Conservation (phyloP, 2,113 vertebrate species). For the Camelus bactrianus region DNA sequence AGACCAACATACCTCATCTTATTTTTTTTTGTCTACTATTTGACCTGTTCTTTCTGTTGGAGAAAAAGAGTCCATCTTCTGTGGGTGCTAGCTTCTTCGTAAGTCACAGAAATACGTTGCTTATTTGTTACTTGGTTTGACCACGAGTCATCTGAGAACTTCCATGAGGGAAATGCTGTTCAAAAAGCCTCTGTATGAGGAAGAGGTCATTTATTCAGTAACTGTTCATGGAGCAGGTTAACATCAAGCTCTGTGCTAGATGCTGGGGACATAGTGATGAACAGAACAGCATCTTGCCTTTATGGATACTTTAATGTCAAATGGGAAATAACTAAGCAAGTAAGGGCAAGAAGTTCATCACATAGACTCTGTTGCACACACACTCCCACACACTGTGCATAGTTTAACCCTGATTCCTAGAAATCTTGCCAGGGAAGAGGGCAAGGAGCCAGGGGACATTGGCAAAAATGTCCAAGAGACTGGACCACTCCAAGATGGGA, state of each 20-base stretch:
- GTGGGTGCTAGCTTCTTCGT: neutral
- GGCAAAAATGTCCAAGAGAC: neutral
- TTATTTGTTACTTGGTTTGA: constrained; percentile 31
- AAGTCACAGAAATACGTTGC: neutral
- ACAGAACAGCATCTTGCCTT: neutral
- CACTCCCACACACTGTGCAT: neutral
- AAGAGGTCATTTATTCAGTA: neutral
- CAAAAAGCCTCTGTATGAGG: neutral
- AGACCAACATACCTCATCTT: neutral
- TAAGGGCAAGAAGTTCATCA: neutral
- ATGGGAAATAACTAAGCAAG: neutral
- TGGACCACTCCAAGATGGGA: neutral
- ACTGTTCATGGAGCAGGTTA: neutral
- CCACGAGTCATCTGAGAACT: neutral
- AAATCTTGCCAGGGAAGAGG: neutral
- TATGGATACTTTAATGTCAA: neutral
- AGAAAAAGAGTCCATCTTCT: neutral
- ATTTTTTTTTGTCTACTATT: neutral
- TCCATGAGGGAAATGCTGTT: neutral
- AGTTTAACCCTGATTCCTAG: neutral
- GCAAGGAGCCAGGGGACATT: neutral
- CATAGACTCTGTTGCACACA: neutral
- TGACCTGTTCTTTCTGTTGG: neutral
- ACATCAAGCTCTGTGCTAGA: neutral
- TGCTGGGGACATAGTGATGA: neutral